Base-by-base conservation (phyloP, 2,888 invertebrate genomes). In the Temnothorax unifasciatus region DNA sequence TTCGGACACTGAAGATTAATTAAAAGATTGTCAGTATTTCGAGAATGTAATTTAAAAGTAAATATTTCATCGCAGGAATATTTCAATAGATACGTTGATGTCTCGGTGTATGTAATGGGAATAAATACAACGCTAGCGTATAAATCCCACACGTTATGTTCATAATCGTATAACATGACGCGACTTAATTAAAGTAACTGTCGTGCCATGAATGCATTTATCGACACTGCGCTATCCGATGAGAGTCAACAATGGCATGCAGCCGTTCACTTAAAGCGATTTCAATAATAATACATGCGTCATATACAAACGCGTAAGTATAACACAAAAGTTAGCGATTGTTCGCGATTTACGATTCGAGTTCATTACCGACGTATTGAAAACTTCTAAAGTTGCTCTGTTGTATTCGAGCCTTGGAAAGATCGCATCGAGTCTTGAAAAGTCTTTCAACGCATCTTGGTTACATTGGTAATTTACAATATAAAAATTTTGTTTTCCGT, bases 171-270 rank as follows among this genome's bases (percentile, higher is more conserved):
- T 29, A 21, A 57, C 79, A 74, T 21, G 59, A 69, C 69, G 44
- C 41, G 54, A 77, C 69, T 77, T 77, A 69, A 77, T 77, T 77
- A 81, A 79, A 73, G 59, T 59, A 54, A 71, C 71, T 74, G 57
- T 73, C 75, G 25, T 44, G 29, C 25, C 47, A 13, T 25, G 47
- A 73, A 71, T 71, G 34, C 57, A 21, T 41, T 38, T 76, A 77
- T 54, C 79, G 79, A 71, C 41, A 11, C n/a, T 44, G 77, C 29
- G n/a, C 74, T 74, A 81, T 81, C 79, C 79, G 74, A 74, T 59
- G 59, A 34, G 25, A 74, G n/a, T 81, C 57, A 74, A 81, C 74
- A 61, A 81, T 59, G 2, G 34, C 57, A 8, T 13, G 25, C 38
- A 69, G 44, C 47, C 18, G n/a, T 54, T 77, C 76, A 50, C 76